Conservation (phyloP, 2,797 vertebrate species). For the Squalus acanthias region DNA sequence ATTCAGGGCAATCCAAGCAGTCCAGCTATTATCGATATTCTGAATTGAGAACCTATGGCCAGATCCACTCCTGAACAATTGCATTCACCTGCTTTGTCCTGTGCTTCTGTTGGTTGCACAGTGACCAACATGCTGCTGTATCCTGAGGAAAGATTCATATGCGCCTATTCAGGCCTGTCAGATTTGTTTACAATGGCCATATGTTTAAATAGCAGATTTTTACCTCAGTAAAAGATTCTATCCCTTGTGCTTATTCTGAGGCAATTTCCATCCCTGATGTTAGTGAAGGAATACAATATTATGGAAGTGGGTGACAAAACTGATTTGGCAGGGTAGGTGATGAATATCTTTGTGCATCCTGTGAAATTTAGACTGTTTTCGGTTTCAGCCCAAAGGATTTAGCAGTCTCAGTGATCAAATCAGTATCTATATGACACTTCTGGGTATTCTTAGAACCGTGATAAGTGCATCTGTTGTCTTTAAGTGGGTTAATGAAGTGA, state of each 20-base stretch:
- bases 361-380: background rate
- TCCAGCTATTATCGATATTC: too few species aligned
- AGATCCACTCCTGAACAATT: background rate
- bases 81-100: background rate
- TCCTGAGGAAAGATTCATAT: background rate
- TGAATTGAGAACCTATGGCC: background rate
- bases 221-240: background rate
- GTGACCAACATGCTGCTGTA: background rate
- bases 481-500: constrained; percentile 26
- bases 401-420: constrained; percentile 15
- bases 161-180: background rate
- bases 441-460: background rate
- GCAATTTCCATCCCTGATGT: background rate
- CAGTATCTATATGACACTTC: background rate
- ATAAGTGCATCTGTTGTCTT: constrained; percentile 31
- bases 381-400: constrained; percentile 25
- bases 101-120: background rate
- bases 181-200: background rate
- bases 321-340: background rate
- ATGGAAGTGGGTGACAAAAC: background rate
- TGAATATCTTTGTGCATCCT: background rate
- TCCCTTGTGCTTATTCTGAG: background rate
- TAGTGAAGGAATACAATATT: background rate
- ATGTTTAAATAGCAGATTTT: background rate
- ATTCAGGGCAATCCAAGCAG: background rate